Percentiles rank a stretch among this genome's conserved stretches.
Evolutionary conservation across 2,113 vertebrate genomes (phyloP).

Genomic region (Hydrochoerus hydrochaeris): DNA sequence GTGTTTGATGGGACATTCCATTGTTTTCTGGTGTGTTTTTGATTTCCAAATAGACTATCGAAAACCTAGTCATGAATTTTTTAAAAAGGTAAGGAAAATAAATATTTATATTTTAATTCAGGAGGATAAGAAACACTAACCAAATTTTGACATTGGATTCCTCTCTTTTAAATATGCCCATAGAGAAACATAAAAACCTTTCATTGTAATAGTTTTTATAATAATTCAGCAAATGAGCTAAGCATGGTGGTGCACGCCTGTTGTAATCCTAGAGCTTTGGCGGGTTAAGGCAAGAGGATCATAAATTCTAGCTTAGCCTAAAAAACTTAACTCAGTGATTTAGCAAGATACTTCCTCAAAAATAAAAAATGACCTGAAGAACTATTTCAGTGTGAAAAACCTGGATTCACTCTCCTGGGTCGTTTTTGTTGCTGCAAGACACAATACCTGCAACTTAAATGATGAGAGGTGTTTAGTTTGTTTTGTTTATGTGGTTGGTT

Average conservation of each 20-base stretch:
- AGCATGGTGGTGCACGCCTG: not conserved
- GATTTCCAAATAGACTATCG: constrained; percentile 60
- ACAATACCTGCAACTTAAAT: not conserved
- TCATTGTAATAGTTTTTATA: not conserved
- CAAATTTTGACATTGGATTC: constrained; percentile 45
- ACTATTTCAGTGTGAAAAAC: not conserved
- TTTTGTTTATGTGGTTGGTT: not conserved
- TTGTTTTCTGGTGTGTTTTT: constrained; percentile 30
- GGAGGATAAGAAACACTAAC: not conserved
- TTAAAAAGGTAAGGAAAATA: constrained; percentile 35
- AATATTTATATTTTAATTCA: not conserved
- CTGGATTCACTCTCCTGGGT: not conserved
- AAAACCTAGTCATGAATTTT: constrained; percentile 57
- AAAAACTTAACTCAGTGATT: no score
- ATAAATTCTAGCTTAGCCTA: no score
- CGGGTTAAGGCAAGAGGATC: not conserved
- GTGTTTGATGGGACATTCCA: constrained; percentile 41
- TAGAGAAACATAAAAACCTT: not conserved
- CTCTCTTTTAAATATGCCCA: not conserved
- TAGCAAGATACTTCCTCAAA: no score
- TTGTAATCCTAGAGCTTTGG: not conserved
- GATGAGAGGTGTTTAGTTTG: not conserved
- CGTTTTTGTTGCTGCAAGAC: not conserved
- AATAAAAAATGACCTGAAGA: no score
- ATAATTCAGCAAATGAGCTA: not conserved